Base-by-base conservation (phyloP, 2,113 vertebrate species). In the Antigone vipio region DNA sequence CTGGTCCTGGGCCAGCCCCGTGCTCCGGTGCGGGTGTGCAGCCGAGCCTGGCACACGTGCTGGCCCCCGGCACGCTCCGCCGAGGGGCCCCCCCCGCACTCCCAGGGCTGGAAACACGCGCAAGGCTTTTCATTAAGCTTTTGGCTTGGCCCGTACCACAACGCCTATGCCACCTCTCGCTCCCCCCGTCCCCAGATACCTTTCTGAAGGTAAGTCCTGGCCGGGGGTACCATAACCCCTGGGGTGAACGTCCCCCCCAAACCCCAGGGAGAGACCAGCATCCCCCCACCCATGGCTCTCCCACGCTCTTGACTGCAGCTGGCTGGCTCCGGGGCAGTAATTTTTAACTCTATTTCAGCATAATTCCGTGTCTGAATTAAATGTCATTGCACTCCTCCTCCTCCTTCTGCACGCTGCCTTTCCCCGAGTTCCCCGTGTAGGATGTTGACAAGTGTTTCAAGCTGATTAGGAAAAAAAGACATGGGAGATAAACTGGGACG, bases 251-350 rank as follows among this genome's bases (percentile, higher is more conserved):
- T 30, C 19, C 63, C 42, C 6, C 23, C 4, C 38, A 4, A n/a
- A 5, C 4, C 23, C 12, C 73, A 45, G 32, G 52, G 30, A 18
- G 27, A 53, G 6, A 34, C 3, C 58, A 7, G 30, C 47, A 32
- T 15, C 53, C 45, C 16, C 23, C 0, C 0, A 0, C 1, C 18
- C 1, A 0, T 1, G 2, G 14, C 60, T 56, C n/a, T 64, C 64
- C 56, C 56, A 6, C 4, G 3, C 26, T 35, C 53, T 35, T 12
- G 44, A 20, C 52, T 71, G 62, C 16, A 8, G 47, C 67, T 19
- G 23, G 6, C 11, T 75, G 85, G n/a, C 59, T 16, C 32, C 1
- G 1, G 59, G 26, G 12, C 7, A 42, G 74, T 38, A 10, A 52
- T 22, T 69, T 93, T 84, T 0, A 79, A 63, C 42, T 79, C 26